Evolutionary conservation across 1,140 invertebrate species (phyloP), one percentile per base, ranked within the genome.

Genomic region (Archivesica marissinica): DNA sequence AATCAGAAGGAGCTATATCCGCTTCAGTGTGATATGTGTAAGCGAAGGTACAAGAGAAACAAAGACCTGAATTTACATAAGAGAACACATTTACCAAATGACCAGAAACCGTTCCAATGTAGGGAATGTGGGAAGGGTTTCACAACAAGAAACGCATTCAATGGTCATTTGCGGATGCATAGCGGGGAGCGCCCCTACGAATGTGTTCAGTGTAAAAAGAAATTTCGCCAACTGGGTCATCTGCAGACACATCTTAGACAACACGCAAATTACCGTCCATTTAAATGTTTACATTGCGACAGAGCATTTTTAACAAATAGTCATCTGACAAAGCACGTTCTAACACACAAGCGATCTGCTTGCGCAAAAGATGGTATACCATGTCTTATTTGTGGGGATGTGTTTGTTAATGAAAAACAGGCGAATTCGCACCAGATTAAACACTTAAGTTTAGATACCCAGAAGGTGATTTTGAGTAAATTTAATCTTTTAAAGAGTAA

Each of bases 41-140:
- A 20, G 1, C 20, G n/a, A 4, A 23, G 68, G 0, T 72, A 38
- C n/a, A 72, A 23, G 6, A 50, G 68, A 50, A 30, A 30, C 1
- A 72, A 72, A 44, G 68, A 72, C 35, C 23, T 72, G 17, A 72
- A 72, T 50, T 25, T n/a, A 0, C 68, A 72, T 50, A 72, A 72
- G 25, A 72, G 50, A 33, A 44, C 1, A 28, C 68, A 72, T 72
- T 30, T 72, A 13, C 41, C 68, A 30, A 25, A 72, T 72, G 44
- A 72, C 0, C 41, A 44, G 1, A 47, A 30, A 47, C 68, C 38
- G 2, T 72, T 72, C 50, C 41, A 72, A 11, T 72, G 68, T 50
- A 33, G 30, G 50, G 44, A 72, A 1, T 72, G 68, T 72, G 68
- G 68, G 13, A 72, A 72, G 50, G 68, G 68, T 50, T 72, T 33